A percentile compares a stretch with the other conserved stretches of the same genome.
These are phyloP conservation scores for Oryctolagus cuniculus DNA, from an alignment of 2,113 vertebrate species.

Conservation along the genomic window mOryCun1.1 NC_091444.1:49409501-49410000, in stretches of 20 bases:
- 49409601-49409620: background rate
- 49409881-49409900: background rate
- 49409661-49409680: background rate
- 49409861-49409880: background rate
- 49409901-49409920: background rate
- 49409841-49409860: background rate
- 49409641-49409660: background rate
- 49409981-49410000: background rate
- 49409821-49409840: background rate
- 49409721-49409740: accelerated
- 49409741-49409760: background rate
- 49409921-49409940: too few relatives aligned
- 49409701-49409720: accelerated
- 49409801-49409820: background rate
- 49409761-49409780: background rate
- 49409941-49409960: background rate
- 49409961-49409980: background rate
- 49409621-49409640: too few relatives aligned
- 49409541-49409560: background rate
- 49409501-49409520: background rate
- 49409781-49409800: background rate
- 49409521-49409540: background rate
- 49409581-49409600: background rate
- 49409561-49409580: background rate
- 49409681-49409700: background rate